Base-by-base conservation (phyloP, 2,113 vertebrate genomes). In the Sminthopsis crassicaudata region DNA sequence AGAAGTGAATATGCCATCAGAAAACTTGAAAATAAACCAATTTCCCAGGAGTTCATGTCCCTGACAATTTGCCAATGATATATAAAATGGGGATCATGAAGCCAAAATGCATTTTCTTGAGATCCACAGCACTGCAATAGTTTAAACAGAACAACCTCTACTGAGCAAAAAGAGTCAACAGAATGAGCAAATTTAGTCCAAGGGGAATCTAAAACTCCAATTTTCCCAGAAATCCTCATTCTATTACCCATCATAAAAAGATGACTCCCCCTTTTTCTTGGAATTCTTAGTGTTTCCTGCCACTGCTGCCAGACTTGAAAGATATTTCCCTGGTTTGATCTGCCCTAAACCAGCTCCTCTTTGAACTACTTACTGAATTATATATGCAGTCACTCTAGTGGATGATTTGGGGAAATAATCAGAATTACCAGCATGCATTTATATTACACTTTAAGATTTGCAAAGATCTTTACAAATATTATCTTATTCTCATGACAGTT, bases 11-110 rank as follows among this genome's bases (percentile, higher is more conserved):
- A 89, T 96, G 42, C 14, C 53, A 76, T 90, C 90, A 93, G 76
- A 42, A 94, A 92, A 94, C 60, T 57, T 94, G 76, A 90, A 92
- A 24, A 50, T 96, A 54, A 93, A 30, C 42, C 46, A 95, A 50
- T 0, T 46, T 76, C 89, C 91, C 53, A 95, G 50, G 23, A 30
- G 9, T 90, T 93, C 57, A 27, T 89, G 22, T 93, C 90, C 95
- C 90, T 46, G 9, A 89, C 94, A 92, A 90, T 11, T 60, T 55
- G 30, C 89, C 60, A 24, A 89, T 76, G 24, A 67, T 36, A 12
- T 84, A 84, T 46, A 90, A 97, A 96, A 95, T 91, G 42, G 92
- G 57, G 36, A 92, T 88, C 36, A 90, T 42, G 2, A 6, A 94
- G 27, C 55, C 53, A 92, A 50, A 30, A 93, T 22, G 89, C 19